phyloP scores from a whole-genome alignment of 2,888 invertebrate genomes.

The Dyspetes luteomarginatus region DNA sequence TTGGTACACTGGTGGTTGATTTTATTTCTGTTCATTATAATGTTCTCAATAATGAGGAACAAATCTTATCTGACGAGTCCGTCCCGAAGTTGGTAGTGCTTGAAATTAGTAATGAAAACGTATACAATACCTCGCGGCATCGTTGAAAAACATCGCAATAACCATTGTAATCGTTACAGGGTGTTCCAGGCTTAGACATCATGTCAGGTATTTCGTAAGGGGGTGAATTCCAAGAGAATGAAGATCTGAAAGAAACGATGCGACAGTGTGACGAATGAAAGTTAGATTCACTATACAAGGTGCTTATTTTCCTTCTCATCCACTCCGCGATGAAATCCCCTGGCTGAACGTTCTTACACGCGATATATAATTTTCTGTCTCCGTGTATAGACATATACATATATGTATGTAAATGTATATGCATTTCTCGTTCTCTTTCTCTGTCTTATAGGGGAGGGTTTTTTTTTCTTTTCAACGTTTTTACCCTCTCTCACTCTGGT shows the following conservation, averaged over 20 bases:
- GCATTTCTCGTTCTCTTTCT: slow-evolving; percentile 24
- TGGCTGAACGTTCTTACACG: slow-evolving; percentile 17
- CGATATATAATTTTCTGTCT: slow-evolving; percentile 48
- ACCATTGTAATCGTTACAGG: slow-evolving; percentile 96
- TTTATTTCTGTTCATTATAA: background rate
- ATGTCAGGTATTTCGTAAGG: slow-evolving; percentile 96
- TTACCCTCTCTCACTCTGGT: background rate
- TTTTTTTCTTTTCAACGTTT: background rate
- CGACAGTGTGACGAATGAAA: too few relatives aligned
- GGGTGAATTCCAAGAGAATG: slow-evolving; percentile 93
- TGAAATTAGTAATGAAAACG: background rate
- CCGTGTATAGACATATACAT: background rate
- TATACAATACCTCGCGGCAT: slow-evolving; percentile 92
- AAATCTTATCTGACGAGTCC: background rate
- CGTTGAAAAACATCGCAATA: slow-evolving; percentile 88
- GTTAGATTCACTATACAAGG: background rate
- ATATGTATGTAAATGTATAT: background rate
- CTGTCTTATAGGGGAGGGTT: background rate
- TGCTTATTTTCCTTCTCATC: slow-evolving; percentile 1
- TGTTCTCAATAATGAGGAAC: background rate
- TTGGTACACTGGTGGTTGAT: background rate
- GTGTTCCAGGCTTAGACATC: slow-evolving; percentile 95
- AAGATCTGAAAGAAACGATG: slow-evolving; percentile 88
- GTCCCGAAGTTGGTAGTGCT: background rate
- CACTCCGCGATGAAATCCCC: slow-evolving; percentile 8